Evolutionary conservation across 2,113 vertebrate species (phyloP).

Genomic region (Zingel zingel): DNA sequence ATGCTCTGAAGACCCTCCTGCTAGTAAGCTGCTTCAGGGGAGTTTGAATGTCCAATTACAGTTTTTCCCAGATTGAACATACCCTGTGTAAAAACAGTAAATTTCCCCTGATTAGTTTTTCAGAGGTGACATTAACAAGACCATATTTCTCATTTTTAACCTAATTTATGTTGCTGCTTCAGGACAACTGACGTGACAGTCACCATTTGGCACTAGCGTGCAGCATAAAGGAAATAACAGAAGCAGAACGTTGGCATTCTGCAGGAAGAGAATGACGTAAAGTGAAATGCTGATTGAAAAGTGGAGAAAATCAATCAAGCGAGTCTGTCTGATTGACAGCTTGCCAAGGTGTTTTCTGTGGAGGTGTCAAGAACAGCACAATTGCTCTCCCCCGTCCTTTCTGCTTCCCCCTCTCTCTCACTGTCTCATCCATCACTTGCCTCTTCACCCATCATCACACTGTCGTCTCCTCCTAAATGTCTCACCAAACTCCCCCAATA

Average conservation of each 20-base stretch:
- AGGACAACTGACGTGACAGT: slow-evolving; percentile 7
- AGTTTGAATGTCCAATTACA: slow-evolving; percentile 1
- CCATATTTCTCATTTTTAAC: slow-evolving; percentile 31
- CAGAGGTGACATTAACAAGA: slow-evolving; percentile 12
- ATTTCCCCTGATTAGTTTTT: not conserved
- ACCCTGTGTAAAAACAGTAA: not conserved
- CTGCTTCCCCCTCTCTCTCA: slow-evolving; percentile 40
- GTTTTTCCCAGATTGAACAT: slow-evolving; percentile 9
- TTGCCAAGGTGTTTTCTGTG: slow-evolving; percentile 84
- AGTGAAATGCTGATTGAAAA: slow-evolving; percentile 84
- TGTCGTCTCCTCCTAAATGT: slow-evolving; percentile 79
- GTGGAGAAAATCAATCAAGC: slow-evolving; percentile 85
- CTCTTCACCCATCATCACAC: slow-evolving; percentile 81
- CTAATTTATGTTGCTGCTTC: slow-evolving; percentile 30
- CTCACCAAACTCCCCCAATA: slow-evolving; percentile 67
- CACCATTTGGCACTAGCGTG: slow-evolving; percentile 13
- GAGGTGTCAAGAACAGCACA: slow-evolving; percentile 84
- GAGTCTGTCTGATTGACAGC: slow-evolving; percentile 81
- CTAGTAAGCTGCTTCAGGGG: slow-evolving; percentile 1
- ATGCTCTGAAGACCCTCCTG: slow-evolving; percentile 2
- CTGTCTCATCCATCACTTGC: slow-evolving; percentile 79
- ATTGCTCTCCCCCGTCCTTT: slow-evolving; percentile 72
- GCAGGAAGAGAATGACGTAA: slow-evolving; percentile 59
- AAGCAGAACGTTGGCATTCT: slow-evolving; percentile 56
- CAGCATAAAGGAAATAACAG: slow-evolving; percentile 23